A percentile compares a stretch with the other conserved stretches of the same genome.
Evolutionary conservation across 2,888 invertebrate genomes (phyloP).

Genomic region (Agrenia bidenticulata): DNA sequence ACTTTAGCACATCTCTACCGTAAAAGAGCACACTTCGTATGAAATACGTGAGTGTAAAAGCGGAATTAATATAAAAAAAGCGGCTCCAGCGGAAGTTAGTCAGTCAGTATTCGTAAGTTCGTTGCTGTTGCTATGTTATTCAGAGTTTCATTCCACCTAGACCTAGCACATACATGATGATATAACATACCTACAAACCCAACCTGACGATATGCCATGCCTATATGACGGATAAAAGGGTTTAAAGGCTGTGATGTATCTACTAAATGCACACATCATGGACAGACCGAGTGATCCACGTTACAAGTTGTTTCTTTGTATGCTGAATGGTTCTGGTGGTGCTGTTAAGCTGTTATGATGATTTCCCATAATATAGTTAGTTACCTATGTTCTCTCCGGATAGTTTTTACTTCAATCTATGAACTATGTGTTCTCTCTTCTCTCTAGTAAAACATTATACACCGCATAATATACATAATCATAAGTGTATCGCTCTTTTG

Average conservation of each 20-base stretch:
- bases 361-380: constrained; percentile 2
- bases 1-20: no score
- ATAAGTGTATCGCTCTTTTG: constrained; percentile 3
- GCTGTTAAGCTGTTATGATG: constrained; percentile 1
- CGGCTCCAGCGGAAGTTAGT: constrained; percentile 45
- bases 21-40: constrained; percentile 6
- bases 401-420: constrained; percentile 3
- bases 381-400: constrained; percentile 5
- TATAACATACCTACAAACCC: no score
- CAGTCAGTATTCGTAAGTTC: constrained; percentile 6
- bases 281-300: neutral
- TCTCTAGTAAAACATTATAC: neutral
- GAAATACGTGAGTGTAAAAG: neutral
- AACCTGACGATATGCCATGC: no score
- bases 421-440: neutral
- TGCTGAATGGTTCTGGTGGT: neutral
- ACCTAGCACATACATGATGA: no score
- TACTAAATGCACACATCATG: no score
- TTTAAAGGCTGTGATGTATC: no score
- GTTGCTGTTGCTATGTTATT: constrained; percentile 14
- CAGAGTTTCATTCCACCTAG: constrained; percentile 9
- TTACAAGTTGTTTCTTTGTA: constrained; percentile 12
- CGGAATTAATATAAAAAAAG: constrained; percentile 35
- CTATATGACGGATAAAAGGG: no score
- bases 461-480: neutral